phyloP scores from a whole-genome alignment of 2,113 vertebrate species.

The Catagonus wagneri region DNA sequence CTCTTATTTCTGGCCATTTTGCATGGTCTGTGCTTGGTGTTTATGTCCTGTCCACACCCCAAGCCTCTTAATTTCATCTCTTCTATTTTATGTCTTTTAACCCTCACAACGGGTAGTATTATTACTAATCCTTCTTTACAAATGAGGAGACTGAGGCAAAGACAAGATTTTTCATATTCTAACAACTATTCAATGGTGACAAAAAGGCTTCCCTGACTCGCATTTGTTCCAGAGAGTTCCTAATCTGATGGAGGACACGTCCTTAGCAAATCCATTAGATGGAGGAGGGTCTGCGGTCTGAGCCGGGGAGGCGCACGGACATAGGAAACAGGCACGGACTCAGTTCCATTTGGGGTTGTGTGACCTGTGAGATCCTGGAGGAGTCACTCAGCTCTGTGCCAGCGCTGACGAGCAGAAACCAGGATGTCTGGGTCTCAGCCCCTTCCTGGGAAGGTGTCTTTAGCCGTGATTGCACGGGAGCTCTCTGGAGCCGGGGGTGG shows the following conservation, averaged over 20 bases:
- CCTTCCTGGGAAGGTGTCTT: background rate
- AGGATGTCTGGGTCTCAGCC: background rate
- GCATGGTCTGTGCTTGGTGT: background rate
- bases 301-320: background rate
- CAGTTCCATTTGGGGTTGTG: background rate
- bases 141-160: background rate
- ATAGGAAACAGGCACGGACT: background rate
- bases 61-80: background rate
- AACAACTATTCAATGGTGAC: background rate
- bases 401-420: background rate
- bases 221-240: background rate
- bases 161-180: background rate
- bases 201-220: background rate
- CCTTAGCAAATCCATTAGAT: background rate
- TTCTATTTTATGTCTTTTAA: background rate
- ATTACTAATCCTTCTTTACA: slow-evolving; percentile 10
- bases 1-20: background rate
- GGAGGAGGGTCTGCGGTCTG: background rate
- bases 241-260: background rate
- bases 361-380: background rate
- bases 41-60: background rate
- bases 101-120: background rate
- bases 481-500: background rate
- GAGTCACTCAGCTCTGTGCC: background rate
- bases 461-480: accelerated